Conservation (phyloP, 2,113 vertebrate species). For the Erpornis zantholeuca region DNA sequence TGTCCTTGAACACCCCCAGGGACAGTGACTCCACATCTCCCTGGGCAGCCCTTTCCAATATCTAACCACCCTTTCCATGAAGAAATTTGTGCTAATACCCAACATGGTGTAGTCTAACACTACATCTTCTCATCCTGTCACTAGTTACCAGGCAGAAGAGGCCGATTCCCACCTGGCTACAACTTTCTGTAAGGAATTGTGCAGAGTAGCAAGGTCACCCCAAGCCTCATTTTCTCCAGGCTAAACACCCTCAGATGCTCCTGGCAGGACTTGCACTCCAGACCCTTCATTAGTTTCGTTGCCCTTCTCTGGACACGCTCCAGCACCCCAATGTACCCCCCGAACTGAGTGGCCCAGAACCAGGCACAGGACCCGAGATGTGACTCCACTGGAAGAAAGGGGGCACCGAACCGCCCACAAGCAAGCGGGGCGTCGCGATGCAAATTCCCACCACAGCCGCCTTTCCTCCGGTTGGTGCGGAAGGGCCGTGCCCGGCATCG, state of each 20-base stretch:
- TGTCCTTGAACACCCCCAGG: neutral
- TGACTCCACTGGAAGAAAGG: fast-evolving
- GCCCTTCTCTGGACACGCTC: neutral
- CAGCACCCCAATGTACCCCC: fast-evolving
- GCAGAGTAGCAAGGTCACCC: neutral
- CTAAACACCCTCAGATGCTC: neutral
- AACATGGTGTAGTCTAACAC: neutral
- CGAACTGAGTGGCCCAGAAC: neutral
- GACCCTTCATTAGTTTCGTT: fast-evolving
- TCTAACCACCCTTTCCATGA: fast-evolving
- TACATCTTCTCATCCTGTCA: too few species aligned
- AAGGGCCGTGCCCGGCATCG: fast-evolving
- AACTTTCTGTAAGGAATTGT: neutral
- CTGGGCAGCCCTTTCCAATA: neutral
- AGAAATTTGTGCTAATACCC: neutral
- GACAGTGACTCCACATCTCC: neutral
- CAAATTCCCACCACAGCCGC: fast-evolving
- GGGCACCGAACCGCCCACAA: fast-evolving
- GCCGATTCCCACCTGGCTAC: neutral
- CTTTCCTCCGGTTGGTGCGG: fast-evolving
- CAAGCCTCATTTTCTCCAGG: neutral
- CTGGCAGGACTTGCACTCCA: neutral
- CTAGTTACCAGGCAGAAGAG: too few species aligned
- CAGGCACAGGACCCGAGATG: fast-evolving
- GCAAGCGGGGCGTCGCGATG: fast-evolving